Conservation (phyloP, 2,113 vertebrate genomes). For the Sardina pilchardus region DNA sequence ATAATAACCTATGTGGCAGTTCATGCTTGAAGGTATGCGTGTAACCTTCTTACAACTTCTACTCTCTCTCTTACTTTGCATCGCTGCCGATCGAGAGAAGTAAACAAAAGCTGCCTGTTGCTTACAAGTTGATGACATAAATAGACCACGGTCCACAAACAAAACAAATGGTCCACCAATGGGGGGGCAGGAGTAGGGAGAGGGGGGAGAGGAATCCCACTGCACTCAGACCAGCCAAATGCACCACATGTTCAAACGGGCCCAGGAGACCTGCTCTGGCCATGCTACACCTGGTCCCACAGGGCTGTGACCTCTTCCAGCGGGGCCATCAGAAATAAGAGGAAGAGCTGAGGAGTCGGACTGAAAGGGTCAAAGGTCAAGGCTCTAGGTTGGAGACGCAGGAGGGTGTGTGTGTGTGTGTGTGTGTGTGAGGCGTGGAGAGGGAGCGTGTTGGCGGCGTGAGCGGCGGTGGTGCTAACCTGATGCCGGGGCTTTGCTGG, state of each 20-base stretch:
- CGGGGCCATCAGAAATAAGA: neutral
- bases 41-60: no score
- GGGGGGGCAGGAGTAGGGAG: no score
- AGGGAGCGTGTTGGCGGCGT: neutral
- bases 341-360: neutral
- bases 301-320: neutral
- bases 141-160: no score
- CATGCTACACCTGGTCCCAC: neutral
- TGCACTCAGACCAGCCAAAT: neutral
- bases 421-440: neutral
- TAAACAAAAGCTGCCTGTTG: no score
- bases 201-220: no score
- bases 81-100: no score
- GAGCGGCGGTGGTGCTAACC: conserved; percentile 58
- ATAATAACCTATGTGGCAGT: no score
- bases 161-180: no score
- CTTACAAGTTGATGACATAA: no score
- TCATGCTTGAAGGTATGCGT: no score
- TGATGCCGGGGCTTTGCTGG: conserved; percentile 53
- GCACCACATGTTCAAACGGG: neutral
- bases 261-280: neutral
- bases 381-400: neutral
- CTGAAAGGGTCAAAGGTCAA: neutral
- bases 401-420: neutral
- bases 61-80: neutral